A percentile compares a stretch with the other conserved stretches of the same genome.
Evolutionary conservation across 2,888 invertebrate genomes (phyloP).

Genomic region (Drosophila algonquin): DNA sequence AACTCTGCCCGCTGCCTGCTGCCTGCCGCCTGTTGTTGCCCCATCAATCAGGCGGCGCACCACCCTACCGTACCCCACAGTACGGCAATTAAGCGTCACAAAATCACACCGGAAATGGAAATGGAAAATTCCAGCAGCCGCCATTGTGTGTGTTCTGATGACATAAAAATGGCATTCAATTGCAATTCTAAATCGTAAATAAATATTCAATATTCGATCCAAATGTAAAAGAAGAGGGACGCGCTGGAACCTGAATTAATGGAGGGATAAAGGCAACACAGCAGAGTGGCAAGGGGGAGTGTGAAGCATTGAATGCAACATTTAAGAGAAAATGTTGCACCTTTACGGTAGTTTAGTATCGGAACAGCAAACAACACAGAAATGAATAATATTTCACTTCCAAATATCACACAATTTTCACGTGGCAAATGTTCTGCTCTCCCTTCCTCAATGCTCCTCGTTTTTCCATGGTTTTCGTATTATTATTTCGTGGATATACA

Average conservation of each 20-base stretch:
- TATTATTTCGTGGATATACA: too few species aligned
- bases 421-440: too few species aligned
- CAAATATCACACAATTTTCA: too few species aligned
- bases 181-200: conserved; percentile 66
- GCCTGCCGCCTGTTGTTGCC: background rate
- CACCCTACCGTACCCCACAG: background rate
- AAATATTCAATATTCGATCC: conserved; percentile 65
- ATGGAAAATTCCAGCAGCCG: conserved; percentile 6
- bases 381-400: too few species aligned
- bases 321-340: background rate
- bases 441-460: too few species aligned
- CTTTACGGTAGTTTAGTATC: too few species aligned
- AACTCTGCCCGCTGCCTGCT: background rate
- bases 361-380: too few species aligned
- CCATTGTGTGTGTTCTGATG: conserved; percentile 9
- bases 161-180: conserved; percentile 51
- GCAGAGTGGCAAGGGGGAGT: background rate
- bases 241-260: background rate
- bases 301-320: background rate
- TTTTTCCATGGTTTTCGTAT: too few species aligned
- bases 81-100: conserved; percentile 52
- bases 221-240: conserved; percentile 14
- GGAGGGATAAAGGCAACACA: background rate
- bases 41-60: conserved; percentile 64
- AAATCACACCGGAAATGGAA: conserved; percentile 15